Base-by-base conservation (phyloP, 2,888 invertebrate species). In the Notodonta ziczac region DNA sequence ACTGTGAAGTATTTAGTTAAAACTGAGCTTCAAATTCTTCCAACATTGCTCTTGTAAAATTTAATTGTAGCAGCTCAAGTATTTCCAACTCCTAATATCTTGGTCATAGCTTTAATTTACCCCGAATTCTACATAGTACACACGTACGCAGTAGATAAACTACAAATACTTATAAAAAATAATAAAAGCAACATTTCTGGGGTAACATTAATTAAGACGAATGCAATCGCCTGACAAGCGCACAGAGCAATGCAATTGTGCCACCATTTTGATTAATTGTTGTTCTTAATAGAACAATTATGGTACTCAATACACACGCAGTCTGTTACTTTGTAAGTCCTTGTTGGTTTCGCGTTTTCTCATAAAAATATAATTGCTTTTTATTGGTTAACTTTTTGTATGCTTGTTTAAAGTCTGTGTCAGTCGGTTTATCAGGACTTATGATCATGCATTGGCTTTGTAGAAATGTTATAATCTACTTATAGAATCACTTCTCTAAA, bases 281-380 rank as follows among this genome's bases (percentile, higher is more conserved):
- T 70, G 67, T 74, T 81, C 74, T 82, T 85, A 85, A 85, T 86
- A 80, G 81, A 81, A 73, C 77, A 78, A 84, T 85, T 83, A 83
- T 74, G 61, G 69, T 62, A 58, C 65, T 67, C 59, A 70, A 68
- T 62, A 58, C 65, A 68, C 59, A 70, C 66, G 48, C 54, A 67
- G 60, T 58, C 60, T 61, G 57, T 61, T 66, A 57, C 42, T 59
- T 66, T 61, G 54, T 59, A 57, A 24, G 61, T 57, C 39, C 48
- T 60, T 54, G 54, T n/a, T 9, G 14, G 54, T 39, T 40, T 54
- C 54, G 13, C 52, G 32, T 52, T 32, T 52, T 52, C 32, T 24
- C 52, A 24, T 52, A 13, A 52, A 52, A 52, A 32, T 51, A 48
- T 12, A 6, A 32, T 4, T 52, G 24, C 6, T 10, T 32, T 50